Conservation (phyloP, 2,888 invertebrate species). For the Lamellibrachia columna region DNA sequence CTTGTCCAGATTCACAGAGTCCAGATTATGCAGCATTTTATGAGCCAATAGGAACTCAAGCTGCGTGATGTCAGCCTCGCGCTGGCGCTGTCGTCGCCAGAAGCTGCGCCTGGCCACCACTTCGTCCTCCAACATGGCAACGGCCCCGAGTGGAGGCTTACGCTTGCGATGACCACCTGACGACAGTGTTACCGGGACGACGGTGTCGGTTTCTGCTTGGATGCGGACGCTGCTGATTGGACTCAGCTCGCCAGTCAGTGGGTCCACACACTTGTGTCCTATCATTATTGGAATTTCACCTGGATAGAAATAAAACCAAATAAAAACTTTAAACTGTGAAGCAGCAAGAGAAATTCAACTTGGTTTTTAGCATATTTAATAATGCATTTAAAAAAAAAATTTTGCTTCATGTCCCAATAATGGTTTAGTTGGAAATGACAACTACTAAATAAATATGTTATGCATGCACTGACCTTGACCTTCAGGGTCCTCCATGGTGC, state of each 20-base stretch:
- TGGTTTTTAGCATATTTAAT: background rate
- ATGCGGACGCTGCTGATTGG: slow-evolving; percentile 57
- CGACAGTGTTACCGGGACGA: slow-evolving; percentile 57
- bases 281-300: slow-evolving; percentile 61
- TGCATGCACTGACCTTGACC: slow-evolving; percentile 49
- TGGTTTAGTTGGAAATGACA: background rate
- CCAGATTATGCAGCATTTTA: slow-evolving; percentile 50
- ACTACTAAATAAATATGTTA: background rate
- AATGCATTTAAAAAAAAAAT: background rate
- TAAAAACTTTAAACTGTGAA: background rate
- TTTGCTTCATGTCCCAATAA: background rate
- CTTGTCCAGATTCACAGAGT: slow-evolving; percentile 46
- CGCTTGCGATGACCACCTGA: slow-evolving; percentile 55
- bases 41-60: slow-evolving; percentile 52
- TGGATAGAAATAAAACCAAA: slow-evolving; percentile 35
- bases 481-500: slow-evolving; percentile 63
- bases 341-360: too few species aligned
- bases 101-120: slow-evolving; percentile 54
- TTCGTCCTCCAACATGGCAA: slow-evolving; percentile 60
- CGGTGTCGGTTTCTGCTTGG: slow-evolving; percentile 54
- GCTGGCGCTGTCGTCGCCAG: slow-evolving; percentile 59
- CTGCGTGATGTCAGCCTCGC: slow-evolving; percentile 53
- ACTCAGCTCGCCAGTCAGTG: slow-evolving; percentile 58
- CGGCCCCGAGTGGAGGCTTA: slow-evolving; percentile 51
- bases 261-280: slow-evolving; percentile 58